phyloP scores from a whole-genome alignment of 2,113 vertebrate genomes.

The Onychorhynchus coronatus region DNA sequence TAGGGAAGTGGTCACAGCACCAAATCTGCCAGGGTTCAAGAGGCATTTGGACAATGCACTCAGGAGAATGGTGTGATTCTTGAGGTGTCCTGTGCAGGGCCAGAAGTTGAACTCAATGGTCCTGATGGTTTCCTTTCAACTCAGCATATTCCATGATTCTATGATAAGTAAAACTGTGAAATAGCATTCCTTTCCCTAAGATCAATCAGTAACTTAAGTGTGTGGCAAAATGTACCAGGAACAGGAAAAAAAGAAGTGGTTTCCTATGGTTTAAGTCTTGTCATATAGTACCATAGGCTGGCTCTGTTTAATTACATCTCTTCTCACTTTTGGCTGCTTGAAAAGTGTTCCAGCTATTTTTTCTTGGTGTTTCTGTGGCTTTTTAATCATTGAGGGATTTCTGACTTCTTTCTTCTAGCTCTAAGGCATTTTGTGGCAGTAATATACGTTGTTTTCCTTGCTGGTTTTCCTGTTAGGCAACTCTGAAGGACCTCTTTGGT shows the following conservation, averaged over 20 bases:
- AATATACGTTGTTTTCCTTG: slow-evolving; percentile 41
- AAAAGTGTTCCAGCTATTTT: slow-evolving; percentile 3
- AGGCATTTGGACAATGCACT: not conserved
- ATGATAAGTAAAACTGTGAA: not conserved
- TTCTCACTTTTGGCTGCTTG: not conserved
- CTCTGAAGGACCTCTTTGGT: slow-evolving; percentile 27
- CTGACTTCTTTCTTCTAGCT: slow-evolving; percentile 17
- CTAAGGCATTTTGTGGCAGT: slow-evolving; percentile 36
- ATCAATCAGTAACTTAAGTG: not conserved
- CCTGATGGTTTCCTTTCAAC: not conserved
- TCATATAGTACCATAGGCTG: not conserved
- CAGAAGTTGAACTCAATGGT: accelerated
- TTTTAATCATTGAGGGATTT: slow-evolving; percentile 47
- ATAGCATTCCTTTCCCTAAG: not conserved
- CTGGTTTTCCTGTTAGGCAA: slow-evolving; percentile 59
- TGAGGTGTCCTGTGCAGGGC: not conserved
- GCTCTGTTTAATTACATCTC: not conserved
- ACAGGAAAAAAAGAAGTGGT: not conserved
- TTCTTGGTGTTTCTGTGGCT: slow-evolving; percentile 48
- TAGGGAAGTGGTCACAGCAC: no score
- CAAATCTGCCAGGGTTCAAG: not conserved
- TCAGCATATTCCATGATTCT: not conserved
- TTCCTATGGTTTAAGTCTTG: not conserved
- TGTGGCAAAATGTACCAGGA: not conserved
- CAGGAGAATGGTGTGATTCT: no score